These are phyloP conservation scores for Epinephelus malabaricus DNA, from an alignment of 2,797 vertebrate species.

Conservation along the genomic window DNA sequence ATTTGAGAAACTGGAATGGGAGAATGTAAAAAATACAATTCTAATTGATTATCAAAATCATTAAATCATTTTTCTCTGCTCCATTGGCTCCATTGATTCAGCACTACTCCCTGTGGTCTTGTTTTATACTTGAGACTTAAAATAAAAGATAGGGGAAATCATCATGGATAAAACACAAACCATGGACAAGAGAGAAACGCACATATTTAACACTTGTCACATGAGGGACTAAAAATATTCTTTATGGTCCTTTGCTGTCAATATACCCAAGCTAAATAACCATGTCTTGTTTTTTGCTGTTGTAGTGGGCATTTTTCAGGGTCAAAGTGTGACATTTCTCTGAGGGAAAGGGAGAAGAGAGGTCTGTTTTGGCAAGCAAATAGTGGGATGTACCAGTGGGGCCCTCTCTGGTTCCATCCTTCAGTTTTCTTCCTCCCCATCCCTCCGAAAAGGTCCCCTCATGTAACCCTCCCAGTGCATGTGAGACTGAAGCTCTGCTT, in stretches of 20 bases:
- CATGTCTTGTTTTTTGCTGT: constrained; percentile 14
- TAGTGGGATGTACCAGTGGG: constrained; percentile 67
- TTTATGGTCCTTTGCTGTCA: background rate
- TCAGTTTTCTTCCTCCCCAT: constrained; percentile 19
- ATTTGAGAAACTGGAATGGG: background rate
- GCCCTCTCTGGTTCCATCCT: constrained; percentile 57
- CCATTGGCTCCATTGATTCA: too few species aligned
- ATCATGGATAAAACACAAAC: background rate
- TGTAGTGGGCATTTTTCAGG: constrained; percentile 8
- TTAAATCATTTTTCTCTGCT: too few species aligned
- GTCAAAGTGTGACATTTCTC: constrained; percentile 47
- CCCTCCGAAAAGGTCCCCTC: constrained; percentile 51
- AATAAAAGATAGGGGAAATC: background rate
- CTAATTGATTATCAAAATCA: too few species aligned
- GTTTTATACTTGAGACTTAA: background rate
- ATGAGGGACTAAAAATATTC: constrained; percentile 2
- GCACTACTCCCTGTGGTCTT: too few species aligned
- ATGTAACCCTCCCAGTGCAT: constrained; percentile 58
- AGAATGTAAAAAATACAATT: background rate
- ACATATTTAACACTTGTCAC: background rate
- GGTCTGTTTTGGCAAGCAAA: constrained; percentile 52
- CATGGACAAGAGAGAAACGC: background rate
- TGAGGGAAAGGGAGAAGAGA: constrained; percentile 10
- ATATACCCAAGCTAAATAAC: constrained; percentile 22
- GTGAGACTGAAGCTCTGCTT: constrained; percentile 59